phyloP scores from a whole-genome alignment of 2,113 vertebrate species.

The Gopherus evgoodei region DNA sequence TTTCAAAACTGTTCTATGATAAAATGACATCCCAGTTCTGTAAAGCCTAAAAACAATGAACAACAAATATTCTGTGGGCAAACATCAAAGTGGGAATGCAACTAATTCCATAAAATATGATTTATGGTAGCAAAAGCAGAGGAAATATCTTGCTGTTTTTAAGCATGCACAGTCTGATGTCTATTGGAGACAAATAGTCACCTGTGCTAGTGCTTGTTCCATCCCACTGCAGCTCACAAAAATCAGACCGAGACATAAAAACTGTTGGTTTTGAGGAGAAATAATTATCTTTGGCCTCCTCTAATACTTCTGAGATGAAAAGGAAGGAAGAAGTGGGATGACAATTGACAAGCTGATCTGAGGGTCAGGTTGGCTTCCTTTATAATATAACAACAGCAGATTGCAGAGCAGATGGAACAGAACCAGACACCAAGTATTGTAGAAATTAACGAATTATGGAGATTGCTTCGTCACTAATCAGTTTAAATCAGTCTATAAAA shows the following conservation, averaged over 20 bases:
- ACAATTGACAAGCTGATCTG: conserved; percentile 29
- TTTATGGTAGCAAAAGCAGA: not conserved
- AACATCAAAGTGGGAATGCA: not conserved
- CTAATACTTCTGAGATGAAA: conserved; percentile 29
- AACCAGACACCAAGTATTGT: conserved; percentile 58
- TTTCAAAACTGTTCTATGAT: not conserved
- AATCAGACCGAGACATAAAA: not conserved
- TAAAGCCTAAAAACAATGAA: not conserved
- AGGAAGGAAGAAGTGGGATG: not conserved
- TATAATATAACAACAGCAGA: conserved; percentile 49
- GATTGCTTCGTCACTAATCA: not conserved
- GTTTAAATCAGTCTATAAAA: conserved; percentile 30
- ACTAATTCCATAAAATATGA: not conserved
- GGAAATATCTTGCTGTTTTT: not conserved
- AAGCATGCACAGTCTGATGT: not conserved
- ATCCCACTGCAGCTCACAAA: not conserved
- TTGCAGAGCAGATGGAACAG: conserved; percentile 68
- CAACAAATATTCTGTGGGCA: not conserved
- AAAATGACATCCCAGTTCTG: not conserved
- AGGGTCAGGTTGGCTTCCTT: conserved; percentile 43
- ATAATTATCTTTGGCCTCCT: not conserved
- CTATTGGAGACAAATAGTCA: not conserved
- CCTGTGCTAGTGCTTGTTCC: not conserved
- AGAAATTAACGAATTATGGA: conserved; percentile 54
- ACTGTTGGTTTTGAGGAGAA: conserved; percentile 15